phyloP scores from a whole-genome alignment of 2,797 vertebrate species.

The Ptychadena robeensis region DNA sequence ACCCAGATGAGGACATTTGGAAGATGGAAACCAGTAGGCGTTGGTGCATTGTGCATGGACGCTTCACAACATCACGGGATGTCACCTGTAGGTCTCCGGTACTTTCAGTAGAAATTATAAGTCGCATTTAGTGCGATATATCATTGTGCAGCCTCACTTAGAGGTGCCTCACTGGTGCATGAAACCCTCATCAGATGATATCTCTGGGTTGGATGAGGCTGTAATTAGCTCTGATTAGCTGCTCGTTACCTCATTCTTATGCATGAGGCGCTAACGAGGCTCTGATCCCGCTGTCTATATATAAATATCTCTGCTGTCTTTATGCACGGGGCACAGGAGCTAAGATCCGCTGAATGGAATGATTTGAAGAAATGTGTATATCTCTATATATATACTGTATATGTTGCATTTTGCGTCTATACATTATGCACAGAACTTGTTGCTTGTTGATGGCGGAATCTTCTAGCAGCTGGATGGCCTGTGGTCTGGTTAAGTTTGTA shows the following conservation, averaged over 20 bases:
- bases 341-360: background rate
- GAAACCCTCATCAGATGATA: slow-evolving; percentile 30
- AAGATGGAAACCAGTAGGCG: too few relatives aligned
- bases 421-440: background rate
- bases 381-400: background rate
- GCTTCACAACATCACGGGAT: background rate
- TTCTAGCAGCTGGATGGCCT: too few relatives aligned
- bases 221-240: slow-evolving; percentile 57
- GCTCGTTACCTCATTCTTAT: slow-evolving; percentile 53
- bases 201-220: slow-evolving; percentile 27
- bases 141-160: slow-evolving; percentile 1
- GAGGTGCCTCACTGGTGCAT: slow-evolving; percentile 22
- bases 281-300: slow-evolving; percentile 44
- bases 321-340: background rate
- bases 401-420: background rate
- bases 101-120: background rate
- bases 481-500: too few relatives aligned
- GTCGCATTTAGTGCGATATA: background rate
- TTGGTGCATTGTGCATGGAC: background rate
- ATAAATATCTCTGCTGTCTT: slow-evolving; percentile 25
- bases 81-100: background rate
- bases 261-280: slow-evolving; percentile 44
- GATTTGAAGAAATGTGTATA: background rate
- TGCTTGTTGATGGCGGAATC: background rate
- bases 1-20: too few relatives aligned